Evolutionary conservation across 2,888 invertebrate genomes (phyloP), one percentile per base, ranked within the genome.

Genomic region (Pseudeuparius sepicola): DNA sequence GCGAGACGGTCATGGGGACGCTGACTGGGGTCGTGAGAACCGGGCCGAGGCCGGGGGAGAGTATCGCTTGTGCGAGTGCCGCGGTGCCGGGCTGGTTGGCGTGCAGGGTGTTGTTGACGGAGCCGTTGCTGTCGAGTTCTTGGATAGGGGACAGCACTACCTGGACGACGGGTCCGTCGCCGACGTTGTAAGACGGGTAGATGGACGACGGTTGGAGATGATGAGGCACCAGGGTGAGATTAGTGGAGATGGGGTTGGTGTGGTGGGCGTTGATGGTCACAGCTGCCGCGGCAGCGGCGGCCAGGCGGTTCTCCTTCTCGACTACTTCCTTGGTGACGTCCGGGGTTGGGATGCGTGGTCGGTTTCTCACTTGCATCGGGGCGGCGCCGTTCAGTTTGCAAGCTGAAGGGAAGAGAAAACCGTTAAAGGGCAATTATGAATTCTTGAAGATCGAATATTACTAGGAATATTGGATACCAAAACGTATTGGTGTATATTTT

Each of bases 341-440:
- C 0, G 88, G 88, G 4, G 88, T 88, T 23, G 88, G 88, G 47
- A 89, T 87, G 33, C 88, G 71, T n/a, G 88, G 88, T 35, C 88
- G 71, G 53, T 81, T 80, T 54, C 81, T 81, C 41, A 80, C 64
- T n/a, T 73, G 73, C 42, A 74, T 70, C 4, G 78, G 72, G 18
- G 76, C 73, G 1, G 75, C 65, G 3, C 79, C 79, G 56, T 81
- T 83, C 49, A 82, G 66, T 59, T 79, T 79, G 49, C 71, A 67
- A 20, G 37, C 53, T 53, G 25, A 32, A 48, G 45, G 15, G 15
- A 14, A 18, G n/a, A 20, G 20, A 20, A 20, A 20, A 20, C n/a
- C 6, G n/a, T 20, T 7, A 20, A 7, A n/a, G 6, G 20, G 20
- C 20, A 20, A 20, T n/a, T 6, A 7, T 20, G 20, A n/a, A 20